Conservation (phyloP, 64 coral and sea anemone genomes). For the Catalaphyllia jardinei region DNA sequence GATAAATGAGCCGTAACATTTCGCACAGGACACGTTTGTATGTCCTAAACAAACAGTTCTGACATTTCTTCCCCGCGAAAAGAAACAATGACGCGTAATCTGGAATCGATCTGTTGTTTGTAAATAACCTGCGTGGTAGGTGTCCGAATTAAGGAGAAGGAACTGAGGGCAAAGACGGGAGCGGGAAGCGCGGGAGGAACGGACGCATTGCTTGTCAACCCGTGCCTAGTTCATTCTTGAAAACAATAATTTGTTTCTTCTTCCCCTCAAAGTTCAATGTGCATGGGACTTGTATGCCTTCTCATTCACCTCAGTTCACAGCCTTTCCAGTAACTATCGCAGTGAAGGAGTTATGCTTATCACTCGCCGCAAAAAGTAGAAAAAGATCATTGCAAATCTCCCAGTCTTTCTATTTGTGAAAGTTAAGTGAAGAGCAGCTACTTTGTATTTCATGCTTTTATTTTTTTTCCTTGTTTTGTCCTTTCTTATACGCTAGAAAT, state of each 20-base stretch:
- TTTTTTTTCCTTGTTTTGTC: too few relatives aligned
- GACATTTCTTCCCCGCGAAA: background rate
- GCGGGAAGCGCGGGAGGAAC: too few relatives aligned
- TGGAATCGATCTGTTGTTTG: slow-evolving; percentile 50
- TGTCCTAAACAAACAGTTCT: background rate
- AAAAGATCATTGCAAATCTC: too few relatives aligned
- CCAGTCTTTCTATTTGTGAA: too few relatives aligned
- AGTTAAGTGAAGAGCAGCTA: too few relatives aligned
- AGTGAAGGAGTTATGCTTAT: background rate
- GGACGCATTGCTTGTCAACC: slow-evolving; percentile 36
- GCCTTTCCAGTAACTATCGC: slow-evolving; percentile 18
- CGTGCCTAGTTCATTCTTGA: slow-evolving; percentile 37
- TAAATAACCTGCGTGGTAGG: background rate
- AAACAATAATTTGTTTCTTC: slow-evolving; percentile 31
- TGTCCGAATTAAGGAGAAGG: too few relatives aligned
- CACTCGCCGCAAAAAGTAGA: too few relatives aligned
- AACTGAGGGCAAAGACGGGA: too few relatives aligned
- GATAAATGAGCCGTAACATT: too few relatives aligned
- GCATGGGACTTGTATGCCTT: slow-evolving; percentile 21
- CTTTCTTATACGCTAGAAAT: background rate
- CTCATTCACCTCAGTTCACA: background rate
- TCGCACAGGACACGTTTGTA: background rate
- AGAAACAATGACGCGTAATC: slow-evolving; percentile 29
- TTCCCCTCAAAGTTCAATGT: slow-evolving; percentile 35
- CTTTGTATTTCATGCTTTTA: too few relatives aligned